These are phyloP conservation scores for Unio pictorum DNA, from an alignment of 2,888 invertebrate genomes.

Conservation along the genomic window DNA sequence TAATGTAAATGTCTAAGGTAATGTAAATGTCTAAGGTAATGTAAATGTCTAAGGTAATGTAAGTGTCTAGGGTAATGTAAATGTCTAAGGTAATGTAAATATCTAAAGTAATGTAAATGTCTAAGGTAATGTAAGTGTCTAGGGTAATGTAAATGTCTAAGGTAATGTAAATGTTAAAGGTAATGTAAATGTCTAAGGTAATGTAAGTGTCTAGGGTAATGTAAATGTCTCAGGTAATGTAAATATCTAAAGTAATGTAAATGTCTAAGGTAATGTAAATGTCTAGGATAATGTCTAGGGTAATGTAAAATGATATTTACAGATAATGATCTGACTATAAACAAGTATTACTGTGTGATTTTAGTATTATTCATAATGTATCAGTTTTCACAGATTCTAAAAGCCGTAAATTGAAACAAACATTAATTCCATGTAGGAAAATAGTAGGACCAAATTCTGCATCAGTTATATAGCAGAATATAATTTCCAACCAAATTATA, in stretches of 20 bases:
- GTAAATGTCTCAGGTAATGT: slow-evolving; percentile 32
- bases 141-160: slow-evolving; percentile 30
- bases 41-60: neutral
- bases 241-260: neutral
- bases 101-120: slow-evolving; percentile 31
- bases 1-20: neutral
- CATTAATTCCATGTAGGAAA: too few species aligned
- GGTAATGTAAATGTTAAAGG: too few species aligned
- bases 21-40: slow-evolving; percentile 33
- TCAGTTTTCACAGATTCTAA: too few species aligned
- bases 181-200: slow-evolving; percentile 32
- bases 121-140: slow-evolving; percentile 2
- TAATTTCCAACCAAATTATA: too few species aligned
- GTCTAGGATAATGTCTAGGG: neutral
- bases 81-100: neutral
- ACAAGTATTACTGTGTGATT: too few species aligned
- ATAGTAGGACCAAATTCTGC: too few species aligned
- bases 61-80: slow-evolving; percentile 34
- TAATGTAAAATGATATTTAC: too few species aligned
- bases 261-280: slow-evolving; percentile 35
- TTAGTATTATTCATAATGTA: too few species aligned
- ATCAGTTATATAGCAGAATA: too few species aligned
- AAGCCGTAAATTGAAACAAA: too few species aligned
- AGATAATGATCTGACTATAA: too few species aligned
- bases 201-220: neutral